A percentile compares a stretch with the other conserved stretches of the same genome.
Evolutionary conservation across 1,140 invertebrate species (phyloP).

Genomic region (Sarcophaga bullata): DNA sequence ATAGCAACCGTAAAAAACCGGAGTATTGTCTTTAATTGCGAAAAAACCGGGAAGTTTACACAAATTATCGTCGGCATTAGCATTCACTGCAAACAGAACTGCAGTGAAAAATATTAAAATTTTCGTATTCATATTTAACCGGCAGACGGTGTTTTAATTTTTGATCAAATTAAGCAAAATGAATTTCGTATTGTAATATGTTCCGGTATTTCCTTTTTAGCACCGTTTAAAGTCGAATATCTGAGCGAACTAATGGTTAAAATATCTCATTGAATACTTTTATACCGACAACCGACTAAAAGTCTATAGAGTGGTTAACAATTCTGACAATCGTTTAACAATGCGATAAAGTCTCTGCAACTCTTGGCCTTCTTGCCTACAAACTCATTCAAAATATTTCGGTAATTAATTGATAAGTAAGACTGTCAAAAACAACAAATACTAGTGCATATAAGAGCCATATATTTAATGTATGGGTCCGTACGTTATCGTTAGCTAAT

Average conservation of each 20-base stretch:
- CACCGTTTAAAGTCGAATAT: not conserved
- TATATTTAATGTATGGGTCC: not conserved
- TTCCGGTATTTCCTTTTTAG: not conserved
- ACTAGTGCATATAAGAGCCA: too few species aligned
- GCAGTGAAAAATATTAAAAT: not conserved
- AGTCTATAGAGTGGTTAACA: not conserved
- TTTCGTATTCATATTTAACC: not conserved
- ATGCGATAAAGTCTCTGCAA: not conserved
- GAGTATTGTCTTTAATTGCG: constrained; percentile 46
- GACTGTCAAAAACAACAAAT: not conserved
- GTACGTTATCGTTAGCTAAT: not conserved
- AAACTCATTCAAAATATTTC: not conserved
- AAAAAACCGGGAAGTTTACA: constrained; percentile 49
- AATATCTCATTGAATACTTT: not conserved
- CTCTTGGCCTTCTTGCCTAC: not conserved
- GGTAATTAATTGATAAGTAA: constrained; percentile 19
- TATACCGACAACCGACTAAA: not conserved
- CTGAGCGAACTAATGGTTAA: not conserved
- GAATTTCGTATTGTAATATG: not conserved
- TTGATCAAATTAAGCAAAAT: not conserved
- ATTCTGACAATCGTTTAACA: not conserved
- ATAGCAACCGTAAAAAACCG: constrained; percentile 49
- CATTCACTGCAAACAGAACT: constrained; percentile 28
- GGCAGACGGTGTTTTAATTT: not conserved
- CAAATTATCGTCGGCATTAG: constrained; percentile 39